A percentile compares a stretch with the other conserved stretches of the same genome.
Conservation (phyloP, 2,113 vertebrate genomes). For the Rhinogobius similis region DNA sequence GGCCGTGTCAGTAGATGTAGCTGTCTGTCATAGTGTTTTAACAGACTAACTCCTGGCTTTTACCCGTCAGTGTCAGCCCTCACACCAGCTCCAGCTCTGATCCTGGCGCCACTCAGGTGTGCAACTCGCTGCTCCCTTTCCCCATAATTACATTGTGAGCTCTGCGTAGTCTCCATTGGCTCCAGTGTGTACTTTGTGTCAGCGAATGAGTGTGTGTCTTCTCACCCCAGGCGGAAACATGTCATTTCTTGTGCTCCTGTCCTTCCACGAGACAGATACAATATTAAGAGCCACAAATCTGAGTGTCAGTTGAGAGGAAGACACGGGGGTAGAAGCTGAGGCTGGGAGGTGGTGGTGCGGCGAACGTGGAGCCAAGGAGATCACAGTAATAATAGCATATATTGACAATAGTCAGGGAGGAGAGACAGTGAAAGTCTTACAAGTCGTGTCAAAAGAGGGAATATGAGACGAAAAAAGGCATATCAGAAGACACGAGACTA, state of each 20-base stretch:
- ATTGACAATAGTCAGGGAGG: slow-evolving; percentile 67
- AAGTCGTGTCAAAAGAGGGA: slow-evolving; percentile 68
- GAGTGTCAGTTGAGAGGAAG: slow-evolving; percentile 68
- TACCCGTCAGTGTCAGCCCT: slow-evolving; percentile 62
- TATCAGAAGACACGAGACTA: slow-evolving; percentile 56
- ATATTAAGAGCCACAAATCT: slow-evolving; percentile 76
- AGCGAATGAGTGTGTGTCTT: slow-evolving; percentile 41
- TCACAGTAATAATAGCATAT: slow-evolving; percentile 70
- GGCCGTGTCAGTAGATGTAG: slow-evolving; percentile 58
- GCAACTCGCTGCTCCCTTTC: slow-evolving; percentile 73
- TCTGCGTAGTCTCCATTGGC: slow-evolving; percentile 54
- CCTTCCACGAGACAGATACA: slow-evolving; percentile 74
- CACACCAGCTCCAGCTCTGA: slow-evolving; percentile 59
- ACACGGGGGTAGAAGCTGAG: slow-evolving; percentile 30
- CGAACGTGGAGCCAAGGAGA: slow-evolving; percentile 21
- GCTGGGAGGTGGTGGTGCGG: slow-evolving; percentile 10
- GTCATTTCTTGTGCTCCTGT: slow-evolving; percentile 75
- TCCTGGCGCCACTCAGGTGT: slow-evolving; percentile 68
- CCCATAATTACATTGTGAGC: slow-evolving; percentile 73
- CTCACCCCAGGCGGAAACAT: slow-evolving; percentile 71
- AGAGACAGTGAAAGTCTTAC: slow-evolving; percentile 57
- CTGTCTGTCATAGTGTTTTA: slow-evolving; percentile 67
- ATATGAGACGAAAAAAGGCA: slow-evolving; percentile 63
- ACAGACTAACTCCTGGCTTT: slow-evolving; percentile 68
- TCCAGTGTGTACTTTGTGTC: slow-evolving; percentile 25